Conservation (phyloP, 1,140 invertebrate genomes). For the Lepidotrigona ventralis region DNA sequence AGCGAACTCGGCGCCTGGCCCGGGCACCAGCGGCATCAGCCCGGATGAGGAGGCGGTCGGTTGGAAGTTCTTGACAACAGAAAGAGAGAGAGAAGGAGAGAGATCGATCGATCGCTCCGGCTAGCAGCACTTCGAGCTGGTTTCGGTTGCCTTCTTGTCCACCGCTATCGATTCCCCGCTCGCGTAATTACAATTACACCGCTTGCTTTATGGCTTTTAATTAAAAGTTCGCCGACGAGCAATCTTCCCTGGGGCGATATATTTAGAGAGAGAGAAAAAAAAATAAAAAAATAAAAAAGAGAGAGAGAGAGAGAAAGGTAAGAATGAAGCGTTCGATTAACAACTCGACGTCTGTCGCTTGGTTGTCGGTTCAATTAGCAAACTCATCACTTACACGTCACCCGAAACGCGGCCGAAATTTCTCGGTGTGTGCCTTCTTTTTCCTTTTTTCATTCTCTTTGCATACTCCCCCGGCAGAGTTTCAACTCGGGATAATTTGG, state of each 20-base stretch:
- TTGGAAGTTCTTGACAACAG: slow-evolving; percentile 70
- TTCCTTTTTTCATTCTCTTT: not conserved
- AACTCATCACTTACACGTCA: slow-evolving; percentile 72
- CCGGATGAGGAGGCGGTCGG: slow-evolving; percentile 77
- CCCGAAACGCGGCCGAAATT: slow-evolving; percentile 42
- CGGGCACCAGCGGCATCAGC: slow-evolving; percentile 76
- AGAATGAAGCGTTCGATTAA: slow-evolving; percentile 14
- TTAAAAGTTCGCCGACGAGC: slow-evolving; percentile 40
- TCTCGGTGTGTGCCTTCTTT: not conserved
- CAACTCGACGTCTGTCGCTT: slow-evolving; percentile 58
- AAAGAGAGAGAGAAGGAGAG: not conserved
- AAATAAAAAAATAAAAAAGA: too few species aligned
- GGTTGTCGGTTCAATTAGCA: slow-evolving; percentile 73
- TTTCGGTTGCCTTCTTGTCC: too few species aligned
- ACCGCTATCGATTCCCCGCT: slow-evolving; percentile 34
- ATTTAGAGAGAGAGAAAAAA: not conserved
- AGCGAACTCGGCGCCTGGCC: slow-evolving; percentile 87
- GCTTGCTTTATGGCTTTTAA: slow-evolving; percentile 43
- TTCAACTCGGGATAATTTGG: not conserved
- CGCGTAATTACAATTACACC: slow-evolving; percentile 36
- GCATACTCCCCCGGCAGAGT: not conserved
- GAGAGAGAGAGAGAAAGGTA: not conserved
- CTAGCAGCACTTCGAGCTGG: too few species aligned
- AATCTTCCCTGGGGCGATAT: slow-evolving; percentile 6
- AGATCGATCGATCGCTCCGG: not conserved